These are phyloP conservation scores for Acanthurus tractus DNA, from an alignment of 2,797 vertebrate species.

Conservation along the genomic window DNA sequence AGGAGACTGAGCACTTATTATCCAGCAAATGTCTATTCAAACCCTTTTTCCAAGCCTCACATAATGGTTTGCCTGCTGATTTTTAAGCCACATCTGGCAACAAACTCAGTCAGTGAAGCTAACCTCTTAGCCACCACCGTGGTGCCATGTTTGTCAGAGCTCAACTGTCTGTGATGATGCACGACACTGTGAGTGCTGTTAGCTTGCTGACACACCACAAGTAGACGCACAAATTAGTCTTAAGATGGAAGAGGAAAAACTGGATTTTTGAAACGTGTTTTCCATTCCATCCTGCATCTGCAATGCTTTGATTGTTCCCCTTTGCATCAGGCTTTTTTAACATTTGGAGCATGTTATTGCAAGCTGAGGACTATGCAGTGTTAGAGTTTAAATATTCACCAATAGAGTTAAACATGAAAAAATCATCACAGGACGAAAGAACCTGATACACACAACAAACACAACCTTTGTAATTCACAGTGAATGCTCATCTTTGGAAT, in stretches of 20 bases:
- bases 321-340: background rate
- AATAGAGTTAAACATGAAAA: background rate
- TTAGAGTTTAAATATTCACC: background rate
- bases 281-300: background rate
- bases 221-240: slow-evolving; percentile 26
- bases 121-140: slow-evolving; percentile 34
- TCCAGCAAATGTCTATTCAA: slow-evolving; percentile 16
- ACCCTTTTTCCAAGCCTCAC: slow-evolving; percentile 12
- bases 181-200: slow-evolving; percentile 48
- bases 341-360: background rate
- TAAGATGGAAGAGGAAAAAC: slow-evolving; percentile 22
- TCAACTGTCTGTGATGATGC: slow-evolving; percentile 34
- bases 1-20: slow-evolving; percentile 14
- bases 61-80: slow-evolving; percentile 23
- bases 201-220: slow-evolving; percentile 35
- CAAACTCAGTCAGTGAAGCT: slow-evolving; percentile 24
- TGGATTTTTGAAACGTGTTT: background rate
- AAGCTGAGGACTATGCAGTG: background rate
- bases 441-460: background rate
- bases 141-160: slow-evolving; percentile 44
- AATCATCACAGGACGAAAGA: background rate
- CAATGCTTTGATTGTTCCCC: slow-evolving; percentile 1
- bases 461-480: background rate
- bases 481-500: slow-evolving; percentile 31
- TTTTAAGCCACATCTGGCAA: slow-evolving; percentile 48